These are phyloP conservation scores for Sylvietta virens DNA, from an alignment of 2,113 vertebrate species.

Conservation along the genomic window DNA sequence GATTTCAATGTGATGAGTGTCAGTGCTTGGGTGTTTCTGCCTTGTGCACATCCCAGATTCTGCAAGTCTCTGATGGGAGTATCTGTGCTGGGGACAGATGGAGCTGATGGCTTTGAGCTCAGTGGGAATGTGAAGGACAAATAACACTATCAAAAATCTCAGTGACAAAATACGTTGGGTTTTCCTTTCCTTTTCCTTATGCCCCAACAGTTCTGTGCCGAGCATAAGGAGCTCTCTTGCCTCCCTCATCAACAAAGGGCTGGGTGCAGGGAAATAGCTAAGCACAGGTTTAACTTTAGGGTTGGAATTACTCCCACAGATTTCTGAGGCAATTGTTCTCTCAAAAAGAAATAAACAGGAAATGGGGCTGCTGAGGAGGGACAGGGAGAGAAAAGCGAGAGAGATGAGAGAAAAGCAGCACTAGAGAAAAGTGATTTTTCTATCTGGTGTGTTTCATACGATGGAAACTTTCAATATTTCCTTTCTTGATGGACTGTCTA, in stretches of 20 bases:
- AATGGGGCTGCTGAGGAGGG: neutral
- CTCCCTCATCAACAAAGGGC: neutral
- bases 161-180: rapidly evolving
- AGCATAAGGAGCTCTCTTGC: neutral
- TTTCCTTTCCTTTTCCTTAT: neutral
- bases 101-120: neutral
- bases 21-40: neutral
- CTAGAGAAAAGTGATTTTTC: neutral
- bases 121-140: neutral
- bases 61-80: neutral
- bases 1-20: neutral
- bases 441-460: neutral
- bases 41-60: rapidly evolving
- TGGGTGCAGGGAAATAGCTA: neutral
- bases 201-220: rapidly evolving
- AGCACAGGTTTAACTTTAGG: neutral
- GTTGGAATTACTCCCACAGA: neutral
- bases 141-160: neutral
- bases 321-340: neutral
- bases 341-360: neutral
- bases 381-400: neutral
- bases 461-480: neutral
- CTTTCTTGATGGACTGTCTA: neutral
- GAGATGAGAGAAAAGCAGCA: too few species aligned
- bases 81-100: neutral